Percentiles rank a stretch among this genome's conserved stretches.
Conservation (phyloP, 2,797 vertebrate genomes). For the Diplodus sargus region DNA sequence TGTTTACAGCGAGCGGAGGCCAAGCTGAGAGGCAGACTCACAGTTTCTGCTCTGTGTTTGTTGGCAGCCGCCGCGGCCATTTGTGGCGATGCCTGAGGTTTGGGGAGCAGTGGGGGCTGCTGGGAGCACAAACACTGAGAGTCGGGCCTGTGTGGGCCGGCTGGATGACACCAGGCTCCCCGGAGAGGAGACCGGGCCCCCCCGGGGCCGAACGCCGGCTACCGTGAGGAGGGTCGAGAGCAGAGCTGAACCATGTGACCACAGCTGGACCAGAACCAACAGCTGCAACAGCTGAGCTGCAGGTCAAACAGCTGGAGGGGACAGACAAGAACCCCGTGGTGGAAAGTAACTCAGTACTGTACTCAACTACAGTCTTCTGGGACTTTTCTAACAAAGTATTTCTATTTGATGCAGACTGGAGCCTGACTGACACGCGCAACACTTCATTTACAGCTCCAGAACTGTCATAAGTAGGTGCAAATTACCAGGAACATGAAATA, state of each 20-base stretch:
- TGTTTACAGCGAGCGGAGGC: slow-evolving; percentile 70
- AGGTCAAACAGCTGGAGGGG: not conserved
- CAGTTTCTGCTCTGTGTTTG: slow-evolving; percentile 75
- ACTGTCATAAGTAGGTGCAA: too few species aligned
- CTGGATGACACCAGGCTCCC: too few species aligned
- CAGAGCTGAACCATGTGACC: slow-evolving; percentile 30
- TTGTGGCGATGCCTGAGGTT: slow-evolving; percentile 82
- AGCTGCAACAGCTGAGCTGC: slow-evolving; percentile 22
- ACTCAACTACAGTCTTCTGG: not conserved
- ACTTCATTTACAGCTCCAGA: too few species aligned
- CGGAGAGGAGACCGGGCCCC: slow-evolving; percentile 38
- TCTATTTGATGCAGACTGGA: too few species aligned
- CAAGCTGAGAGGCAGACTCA: slow-evolving; percentile 65
- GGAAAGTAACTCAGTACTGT: not conserved
- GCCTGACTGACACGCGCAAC: too few species aligned
- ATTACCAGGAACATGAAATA: too few species aligned
- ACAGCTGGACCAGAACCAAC: slow-evolving; percentile 48
- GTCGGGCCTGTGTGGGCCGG: slow-evolving; percentile 60
- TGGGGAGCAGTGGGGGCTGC: slow-evolving; percentile 59
- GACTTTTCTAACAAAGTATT: too few species aligned
- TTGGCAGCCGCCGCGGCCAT: slow-evolving; percentile 73
- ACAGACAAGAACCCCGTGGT: not conserved
- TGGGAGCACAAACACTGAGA: slow-evolving; percentile 56
- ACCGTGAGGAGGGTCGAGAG: slow-evolving; percentile 31
- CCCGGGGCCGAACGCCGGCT: slow-evolving; percentile 43